Base-by-base conservation (phyloP, 1,140 invertebrate species). In the Drosophila quadrilineata region DNA sequence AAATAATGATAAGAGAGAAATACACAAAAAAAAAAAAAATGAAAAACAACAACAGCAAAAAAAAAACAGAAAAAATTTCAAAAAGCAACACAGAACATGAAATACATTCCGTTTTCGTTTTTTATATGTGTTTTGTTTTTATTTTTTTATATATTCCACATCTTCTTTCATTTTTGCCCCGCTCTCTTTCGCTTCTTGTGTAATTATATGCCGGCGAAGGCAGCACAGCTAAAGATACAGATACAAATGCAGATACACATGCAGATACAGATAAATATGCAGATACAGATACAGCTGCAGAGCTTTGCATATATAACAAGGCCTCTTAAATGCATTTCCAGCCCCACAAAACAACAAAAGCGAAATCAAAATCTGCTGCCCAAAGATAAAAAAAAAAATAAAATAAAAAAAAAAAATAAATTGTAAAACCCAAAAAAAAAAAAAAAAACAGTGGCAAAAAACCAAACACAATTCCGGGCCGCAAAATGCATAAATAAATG, bases 201-300 rank as follows among this genome's bases (percentile, higher is more conserved):
- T 73, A 82, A 82, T 80, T 82, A 82, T 72, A 77, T 65, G 77
- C 73, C 68, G 69, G 71, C 68, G 26, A 57, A 72, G 53, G 59
- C 69, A 82, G 63, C 69, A 59, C 46, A 72, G 70, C 66, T 67
- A 54, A 54, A 66, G 26, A 50, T 21, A 26, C 29, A 57, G 21
- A n/a, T 2, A 43, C 41, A 59, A 73, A 72, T 76, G 84, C 72
- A 84, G 59, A 63, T 56, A 49, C 50, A 64, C 21, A 59, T 60
- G 31, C 50, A 64, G 17, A 41, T 36, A 29, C 58, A 56, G 12
- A 52, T 45, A 54, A 53, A 64, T 29, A 52, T 54, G 16, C 22
- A 48, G 35, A 28, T 63, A 24, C 19, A 33, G 14, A 12, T 19
- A 16, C 50, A 58, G 22, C 38, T 22, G 21, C 40, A 57, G 19